Percentiles rank a stretch among this genome's conserved stretches.
Evolutionary conservation across 2,797 vertebrate species (phyloP).

Genomic region (Taeniopygia guttata): DNA sequence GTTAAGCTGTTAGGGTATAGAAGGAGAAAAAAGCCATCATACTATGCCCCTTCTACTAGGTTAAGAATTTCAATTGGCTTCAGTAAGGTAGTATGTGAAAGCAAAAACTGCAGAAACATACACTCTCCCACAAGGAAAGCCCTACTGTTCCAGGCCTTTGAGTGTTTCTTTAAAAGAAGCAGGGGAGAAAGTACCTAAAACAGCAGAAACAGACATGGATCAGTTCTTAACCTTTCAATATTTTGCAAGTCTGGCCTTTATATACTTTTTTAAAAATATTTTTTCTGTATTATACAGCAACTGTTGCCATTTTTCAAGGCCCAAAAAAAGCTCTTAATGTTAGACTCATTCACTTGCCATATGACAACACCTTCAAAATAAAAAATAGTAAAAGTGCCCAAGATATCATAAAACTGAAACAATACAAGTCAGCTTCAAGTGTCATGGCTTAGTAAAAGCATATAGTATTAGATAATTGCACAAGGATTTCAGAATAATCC

Average conservation of each 20-base stretch:
- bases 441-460: background rate
- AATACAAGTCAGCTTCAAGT: background rate
- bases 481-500: background rate
- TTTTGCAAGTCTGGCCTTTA: background rate
- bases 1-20: background rate
- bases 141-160: background rate
- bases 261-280: background rate
- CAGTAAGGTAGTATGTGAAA: background rate
- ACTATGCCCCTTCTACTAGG: background rate
- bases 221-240: background rate
- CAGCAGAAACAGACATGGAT: background rate
- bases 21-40: background rate
- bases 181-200: rapidly evolving
- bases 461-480: background rate
- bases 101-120: background rate
- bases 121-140: background rate
- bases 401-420: background rate
- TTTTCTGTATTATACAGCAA: background rate
- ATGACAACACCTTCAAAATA: background rate
- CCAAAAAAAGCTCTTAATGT: background rate
- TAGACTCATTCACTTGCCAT: background rate
- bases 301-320: background rate
- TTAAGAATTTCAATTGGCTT: background rate
- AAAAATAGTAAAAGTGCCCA: background rate
- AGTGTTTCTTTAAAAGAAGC: background rate